Percentiles rank a stretch among this genome's conserved stretches.
Evolutionary conservation across 2,113 vertebrate species (phyloP).

Genomic region (Passer domesticus): DNA sequence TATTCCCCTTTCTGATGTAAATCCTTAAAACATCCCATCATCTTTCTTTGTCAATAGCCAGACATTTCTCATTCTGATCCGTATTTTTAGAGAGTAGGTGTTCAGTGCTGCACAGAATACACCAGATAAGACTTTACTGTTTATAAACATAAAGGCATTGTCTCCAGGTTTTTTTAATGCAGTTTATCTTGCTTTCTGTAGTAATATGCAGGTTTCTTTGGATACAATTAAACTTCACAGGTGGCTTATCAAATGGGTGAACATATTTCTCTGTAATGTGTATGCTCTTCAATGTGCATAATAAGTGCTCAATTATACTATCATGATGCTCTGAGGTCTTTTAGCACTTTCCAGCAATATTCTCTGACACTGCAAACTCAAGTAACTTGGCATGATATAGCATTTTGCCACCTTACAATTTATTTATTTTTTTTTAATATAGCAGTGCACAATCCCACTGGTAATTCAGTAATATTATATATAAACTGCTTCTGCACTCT

Average conservation of each 20-base stretch:
- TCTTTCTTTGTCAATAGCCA: background rate
- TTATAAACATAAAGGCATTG: background rate
- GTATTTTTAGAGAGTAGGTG: background rate
- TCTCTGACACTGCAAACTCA: background rate
- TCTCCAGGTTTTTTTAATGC: background rate
- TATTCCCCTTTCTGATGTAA: background rate
- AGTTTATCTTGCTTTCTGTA: background rate
- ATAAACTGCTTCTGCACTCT: background rate
- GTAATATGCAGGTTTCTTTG: background rate
- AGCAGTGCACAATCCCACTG: background rate
- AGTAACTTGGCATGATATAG: background rate
- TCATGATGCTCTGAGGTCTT: background rate
- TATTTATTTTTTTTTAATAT: background rate
- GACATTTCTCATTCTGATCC: background rate
- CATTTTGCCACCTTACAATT: background rate
- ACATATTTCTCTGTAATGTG: background rate
- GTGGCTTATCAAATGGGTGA: background rate
- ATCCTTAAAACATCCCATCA: background rate
- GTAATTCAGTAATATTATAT: background rate
- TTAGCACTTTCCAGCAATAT: background rate
- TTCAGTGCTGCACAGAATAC: background rate
- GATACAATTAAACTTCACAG: background rate
- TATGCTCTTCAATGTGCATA: background rate
- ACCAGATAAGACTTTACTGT: background rate
- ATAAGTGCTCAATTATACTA: background rate